Conservation (phyloP, 2,113 vertebrate genomes). For the Diglossa brunneiventris region DNA sequence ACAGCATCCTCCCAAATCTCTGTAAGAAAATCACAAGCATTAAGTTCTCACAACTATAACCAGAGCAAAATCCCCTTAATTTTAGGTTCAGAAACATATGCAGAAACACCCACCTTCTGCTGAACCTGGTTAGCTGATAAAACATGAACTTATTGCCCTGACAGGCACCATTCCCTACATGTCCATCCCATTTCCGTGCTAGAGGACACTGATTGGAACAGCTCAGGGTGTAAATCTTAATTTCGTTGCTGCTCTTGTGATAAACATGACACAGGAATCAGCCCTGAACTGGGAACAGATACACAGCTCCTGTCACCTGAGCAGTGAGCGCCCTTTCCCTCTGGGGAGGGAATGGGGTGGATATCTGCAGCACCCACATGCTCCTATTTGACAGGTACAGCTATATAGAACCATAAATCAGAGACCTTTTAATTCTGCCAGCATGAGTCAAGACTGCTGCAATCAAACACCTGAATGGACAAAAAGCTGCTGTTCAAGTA, state of each 20-base stretch:
- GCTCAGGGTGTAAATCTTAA: not conserved
- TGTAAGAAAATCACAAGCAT: not conserved
- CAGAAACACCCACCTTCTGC: not conserved
- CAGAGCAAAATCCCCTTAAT: fast-evolving
- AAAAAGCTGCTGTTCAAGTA: not conserved
- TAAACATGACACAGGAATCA: not conserved
- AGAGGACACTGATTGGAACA: not conserved
- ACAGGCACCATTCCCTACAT: fast-evolving
- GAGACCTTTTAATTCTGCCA: not conserved
- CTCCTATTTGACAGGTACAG: not conserved
- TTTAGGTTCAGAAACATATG: not conserved
- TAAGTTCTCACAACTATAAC: not conserved
- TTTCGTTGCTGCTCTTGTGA: fast-evolving
- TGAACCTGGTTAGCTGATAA: not conserved
- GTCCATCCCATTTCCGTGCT: not conserved
- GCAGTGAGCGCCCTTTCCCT: not conserved
- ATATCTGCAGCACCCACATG: not conserved
- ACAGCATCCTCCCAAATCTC: not conserved
- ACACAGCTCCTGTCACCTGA: not conserved
- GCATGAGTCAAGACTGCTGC: not conserved
- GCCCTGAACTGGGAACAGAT: not conserved
- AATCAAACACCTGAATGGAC: conserved; percentile 9
- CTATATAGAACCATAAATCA: not conserved
- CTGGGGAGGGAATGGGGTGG: not conserved
- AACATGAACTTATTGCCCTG: not conserved